Base-by-base conservation (phyloP, 2,797 vertebrate genomes). In the Molothrus ater region DNA sequence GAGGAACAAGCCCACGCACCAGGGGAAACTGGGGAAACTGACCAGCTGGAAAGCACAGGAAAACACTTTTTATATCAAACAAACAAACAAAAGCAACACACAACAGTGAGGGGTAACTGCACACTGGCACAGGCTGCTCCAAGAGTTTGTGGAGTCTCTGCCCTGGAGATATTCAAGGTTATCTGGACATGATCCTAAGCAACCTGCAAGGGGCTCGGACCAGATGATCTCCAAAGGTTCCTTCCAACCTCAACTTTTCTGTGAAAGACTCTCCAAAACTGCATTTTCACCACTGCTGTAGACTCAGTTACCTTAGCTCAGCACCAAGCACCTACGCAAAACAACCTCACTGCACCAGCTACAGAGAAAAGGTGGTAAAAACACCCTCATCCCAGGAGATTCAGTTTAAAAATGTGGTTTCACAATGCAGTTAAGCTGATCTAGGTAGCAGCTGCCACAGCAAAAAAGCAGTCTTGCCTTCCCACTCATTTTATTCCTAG, bases 1-100 rank as follows among this genome's bases (percentile, higher is more conserved):
- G 26, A 87, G 10, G 29, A 80, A 60, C 8, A 26, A 59, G 11
- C 2, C 29, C 29, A 25, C 2, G 22, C 14, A 72, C 12, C 7
- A 13, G 6, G 21, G 9, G 6, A 2, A 8, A 63, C 4, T 12
- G 6, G 21, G 9, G 6, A 2, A 8, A 63, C 4, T 12, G 40
- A 87, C 6, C n/a, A 91, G 21, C 29, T 48, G 31, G 45, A 85
- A 91, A 82, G 24, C 17, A 57, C 18, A 66, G 51, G 18, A 53
- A 48, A 81, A 76, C 12, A 17, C 3, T 34, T 47, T 32, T 38
- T 26, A n/a, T 12, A 54, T 9, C 32, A 20, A 72, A 79, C 12
- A 84, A 57, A 43, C n/a, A 43, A 65, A 25, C 21, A 40, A 45
- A 78, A 59, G 3, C 59, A 59, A n/a, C 22, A 10, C 17, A 21